Evolutionary conservation across 2,888 invertebrate species (phyloP).

Genomic region (Allophyes oxyacanthae): DNA sequence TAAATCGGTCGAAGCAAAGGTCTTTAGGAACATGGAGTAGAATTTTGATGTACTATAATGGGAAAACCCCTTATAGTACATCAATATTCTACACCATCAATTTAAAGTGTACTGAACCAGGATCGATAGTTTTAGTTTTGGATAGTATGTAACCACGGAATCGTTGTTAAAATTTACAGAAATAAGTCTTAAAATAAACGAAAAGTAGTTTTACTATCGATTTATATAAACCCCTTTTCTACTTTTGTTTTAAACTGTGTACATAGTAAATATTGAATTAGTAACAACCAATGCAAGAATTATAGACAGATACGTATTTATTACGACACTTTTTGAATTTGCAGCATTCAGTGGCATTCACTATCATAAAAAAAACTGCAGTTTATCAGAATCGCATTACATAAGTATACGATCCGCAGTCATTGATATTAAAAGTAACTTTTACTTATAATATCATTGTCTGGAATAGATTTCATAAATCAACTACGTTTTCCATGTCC

Average conservation of each 20-base stretch:
- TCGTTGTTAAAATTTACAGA: not conserved
- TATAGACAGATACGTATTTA: too few species aligned
- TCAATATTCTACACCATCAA: constrained; percentile 37
- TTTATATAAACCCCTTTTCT: too few species aligned
- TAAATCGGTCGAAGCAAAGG: constrained; percentile 30
- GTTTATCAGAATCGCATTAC: constrained; percentile 50
- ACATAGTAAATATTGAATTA: too few species aligned
- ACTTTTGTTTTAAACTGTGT: too few species aligned
- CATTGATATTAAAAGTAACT: too few species aligned
- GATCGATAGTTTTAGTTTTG: constrained; percentile 30
- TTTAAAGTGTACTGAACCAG: constrained; percentile 44
- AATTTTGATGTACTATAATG: constrained; percentile 40
- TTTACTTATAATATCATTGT: constrained; percentile 7
- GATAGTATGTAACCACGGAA: too few species aligned
- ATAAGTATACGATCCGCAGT: constrained; percentile 58
- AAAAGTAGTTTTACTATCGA: too few species aligned
- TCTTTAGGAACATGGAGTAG: constrained; percentile 27
- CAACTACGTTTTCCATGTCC: constrained; percentile 60
- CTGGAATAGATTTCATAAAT: constrained; percentile 61
- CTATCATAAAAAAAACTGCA: too few species aligned
- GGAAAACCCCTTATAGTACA: too few species aligned
- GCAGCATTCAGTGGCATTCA: too few species aligned
- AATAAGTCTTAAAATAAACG: not conserved
- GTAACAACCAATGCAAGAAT: too few species aligned
- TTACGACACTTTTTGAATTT: too few species aligned